Percentiles rank a stretch among this genome's conserved stretches.
Evolutionary conservation across 2,888 invertebrate species (phyloP).

Genomic region (Ornithoptera priamus): DNA sequence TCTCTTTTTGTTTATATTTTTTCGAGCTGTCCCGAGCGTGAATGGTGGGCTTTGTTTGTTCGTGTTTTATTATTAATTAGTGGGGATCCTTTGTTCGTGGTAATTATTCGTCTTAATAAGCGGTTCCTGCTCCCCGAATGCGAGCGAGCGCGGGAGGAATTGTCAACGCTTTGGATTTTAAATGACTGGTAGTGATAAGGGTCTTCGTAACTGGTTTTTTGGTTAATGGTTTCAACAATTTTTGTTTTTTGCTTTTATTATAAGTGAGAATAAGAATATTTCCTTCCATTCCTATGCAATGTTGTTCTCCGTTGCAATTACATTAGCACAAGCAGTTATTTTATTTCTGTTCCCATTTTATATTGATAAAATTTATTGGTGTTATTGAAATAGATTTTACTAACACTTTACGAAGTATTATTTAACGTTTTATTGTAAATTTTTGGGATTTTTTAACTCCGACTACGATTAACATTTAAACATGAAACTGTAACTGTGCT

Average conservation of each 20-base stretch:
- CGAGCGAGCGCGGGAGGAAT: slow-evolving; percentile 63
- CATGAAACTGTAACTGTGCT: no score
- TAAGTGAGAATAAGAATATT: not conserved
- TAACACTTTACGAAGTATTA: no score
- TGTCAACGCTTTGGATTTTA: slow-evolving; percentile 62
- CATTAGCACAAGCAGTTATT: no score
- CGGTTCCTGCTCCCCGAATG: slow-evolving; percentile 75
- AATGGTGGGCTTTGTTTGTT: slow-evolving; percentile 77
- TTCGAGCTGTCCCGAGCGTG: slow-evolving; percentile 70
- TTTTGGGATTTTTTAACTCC: no score
- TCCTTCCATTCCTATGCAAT: not conserved
- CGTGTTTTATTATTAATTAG: slow-evolving; percentile 81
- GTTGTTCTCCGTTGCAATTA: not conserved
- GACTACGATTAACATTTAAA: no score
- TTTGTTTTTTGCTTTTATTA: slow-evolving; percentile 31
- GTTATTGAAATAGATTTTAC: no score
- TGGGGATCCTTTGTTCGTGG: slow-evolving; percentile 77
- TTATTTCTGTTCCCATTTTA: no score
- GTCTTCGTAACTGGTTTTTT: slow-evolving; percentile 47
- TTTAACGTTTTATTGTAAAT: no score
- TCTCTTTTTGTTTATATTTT: slow-evolving; percentile 58
- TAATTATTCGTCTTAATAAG: slow-evolving; percentile 80
- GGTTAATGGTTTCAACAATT: slow-evolving; percentile 33
- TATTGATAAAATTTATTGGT: no score
- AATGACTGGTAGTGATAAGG: slow-evolving; percentile 54